Percentiles rank a stretch among this genome's conserved stretches.
phyloP scores from a whole-genome alignment of 2,888 invertebrate genomes.

The Pyralis farinalis region DNA sequence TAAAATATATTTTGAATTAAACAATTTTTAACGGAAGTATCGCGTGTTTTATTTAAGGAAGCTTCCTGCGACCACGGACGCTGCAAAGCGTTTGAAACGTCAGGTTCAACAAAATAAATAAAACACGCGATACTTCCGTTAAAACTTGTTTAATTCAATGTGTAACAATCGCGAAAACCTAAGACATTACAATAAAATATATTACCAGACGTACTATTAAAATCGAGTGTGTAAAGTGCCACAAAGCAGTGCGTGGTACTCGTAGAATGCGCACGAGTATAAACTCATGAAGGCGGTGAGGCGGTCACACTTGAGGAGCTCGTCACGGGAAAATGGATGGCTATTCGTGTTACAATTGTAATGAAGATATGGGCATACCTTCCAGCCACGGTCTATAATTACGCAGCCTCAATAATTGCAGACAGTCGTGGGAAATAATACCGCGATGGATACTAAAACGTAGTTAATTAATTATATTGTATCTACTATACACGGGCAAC shows the following conservation, averaged over 20 bases:
- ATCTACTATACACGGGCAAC: too few species aligned
- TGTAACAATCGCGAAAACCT: too few species aligned
- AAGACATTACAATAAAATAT: too few species aligned
- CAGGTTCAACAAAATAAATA: too few species aligned
- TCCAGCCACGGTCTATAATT: constrained; percentile 40
- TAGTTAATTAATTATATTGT: constrained; percentile 3
- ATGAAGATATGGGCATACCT: constrained; percentile 33
- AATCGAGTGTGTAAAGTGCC: constrained; percentile 8
- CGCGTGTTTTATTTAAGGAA: too few species aligned
- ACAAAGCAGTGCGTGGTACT: constrained; percentile 27
- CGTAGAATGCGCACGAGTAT: constrained; percentile 33
- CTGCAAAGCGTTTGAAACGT: too few species aligned
- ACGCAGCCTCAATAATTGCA: constrained; percentile 33
- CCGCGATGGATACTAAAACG: constrained; percentile 3
- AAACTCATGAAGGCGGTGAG: constrained; percentile 35
- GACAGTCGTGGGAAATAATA: constrained; percentile 33
- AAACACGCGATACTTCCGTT: too few species aligned
- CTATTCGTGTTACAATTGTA: constrained; percentile 46
- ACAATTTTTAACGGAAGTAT: too few species aligned
- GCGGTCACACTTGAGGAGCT: constrained; percentile 56
- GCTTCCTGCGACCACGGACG: too few species aligned
- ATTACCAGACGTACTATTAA: too few species aligned
- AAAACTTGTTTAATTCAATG: too few species aligned
- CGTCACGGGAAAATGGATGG: constrained; percentile 66
- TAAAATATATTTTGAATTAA: too few species aligned